Evolutionary conservation across 2,888 invertebrate species (phyloP).

Genomic region (Cantharis rustica): DNA sequence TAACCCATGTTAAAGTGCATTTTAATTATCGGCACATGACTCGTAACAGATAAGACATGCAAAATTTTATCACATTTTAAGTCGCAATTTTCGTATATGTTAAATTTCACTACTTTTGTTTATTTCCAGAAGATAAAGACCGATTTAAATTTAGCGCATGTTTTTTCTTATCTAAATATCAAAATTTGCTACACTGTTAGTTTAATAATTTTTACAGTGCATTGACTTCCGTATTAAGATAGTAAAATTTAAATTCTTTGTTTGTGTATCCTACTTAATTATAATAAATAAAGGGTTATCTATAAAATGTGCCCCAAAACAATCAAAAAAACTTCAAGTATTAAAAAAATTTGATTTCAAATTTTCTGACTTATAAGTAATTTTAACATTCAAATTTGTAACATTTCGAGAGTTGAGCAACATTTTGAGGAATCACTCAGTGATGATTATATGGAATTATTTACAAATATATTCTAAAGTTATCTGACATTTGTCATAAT

Average conservation of each 20-base stretch:
- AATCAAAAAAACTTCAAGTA: neutral
- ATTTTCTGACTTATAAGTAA: no score
- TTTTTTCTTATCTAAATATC: neutral
- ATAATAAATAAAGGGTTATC: conserved; percentile 13
- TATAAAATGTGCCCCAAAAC: conserved; percentile 8
- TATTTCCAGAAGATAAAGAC: neutral
- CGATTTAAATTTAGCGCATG: neutral
- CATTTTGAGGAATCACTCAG: no score
- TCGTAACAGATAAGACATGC: neutral
- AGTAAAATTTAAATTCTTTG: conserved; percentile 5
- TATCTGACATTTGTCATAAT: no score
- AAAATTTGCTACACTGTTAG: neutral
- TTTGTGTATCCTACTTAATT: conserved; percentile 11
- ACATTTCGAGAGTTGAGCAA: no score
- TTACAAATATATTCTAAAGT: no score
- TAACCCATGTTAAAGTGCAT: neutral
- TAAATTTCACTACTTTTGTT: neutral
- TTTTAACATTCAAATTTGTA: no score
- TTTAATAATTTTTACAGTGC: conserved; percentile 6
- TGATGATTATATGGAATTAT: no score
- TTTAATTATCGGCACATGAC: neutral
- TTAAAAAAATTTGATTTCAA: neutral
- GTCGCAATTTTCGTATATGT: neutral
- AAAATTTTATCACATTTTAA: neutral
- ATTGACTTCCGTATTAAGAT: conserved; percentile 16